Percentiles rank a stretch among this genome's conserved stretches.
These are phyloP conservation scores for Melanotus villosus DNA, from an alignment of 2,888 invertebrate species.

Conservation along the genomic window DNA sequence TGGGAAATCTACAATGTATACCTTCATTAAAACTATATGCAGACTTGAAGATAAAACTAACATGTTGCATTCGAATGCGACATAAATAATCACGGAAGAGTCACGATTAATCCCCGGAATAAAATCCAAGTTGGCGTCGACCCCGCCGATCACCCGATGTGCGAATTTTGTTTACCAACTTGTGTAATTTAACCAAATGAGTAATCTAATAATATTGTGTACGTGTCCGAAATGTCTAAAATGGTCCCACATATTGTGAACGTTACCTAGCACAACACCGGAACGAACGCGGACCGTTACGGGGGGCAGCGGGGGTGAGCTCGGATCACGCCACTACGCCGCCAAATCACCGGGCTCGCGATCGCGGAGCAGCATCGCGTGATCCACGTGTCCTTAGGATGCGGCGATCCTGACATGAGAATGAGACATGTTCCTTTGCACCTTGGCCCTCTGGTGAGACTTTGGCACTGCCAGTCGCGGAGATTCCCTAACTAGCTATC, in stretches of 20 bases:
- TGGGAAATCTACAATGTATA: too few relatives aligned
- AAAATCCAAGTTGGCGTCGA: too few relatives aligned
- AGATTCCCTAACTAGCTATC: conserved; percentile 10
- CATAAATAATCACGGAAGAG: too few relatives aligned
- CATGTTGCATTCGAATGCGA: too few relatives aligned
- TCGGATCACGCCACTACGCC: conserved; percentile 48
- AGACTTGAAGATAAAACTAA: too few relatives aligned
- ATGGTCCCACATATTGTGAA: background rate
- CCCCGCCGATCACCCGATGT: too few relatives aligned
- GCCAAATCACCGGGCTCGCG: conserved; percentile 45
- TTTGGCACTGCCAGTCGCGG: conserved; percentile 15
- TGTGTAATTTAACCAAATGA: too few relatives aligned
- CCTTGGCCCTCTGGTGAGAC: conserved; percentile 29
- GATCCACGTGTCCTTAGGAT: conserved; percentile 44
- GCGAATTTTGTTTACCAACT: too few relatives aligned
- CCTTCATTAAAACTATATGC: too few relatives aligned
- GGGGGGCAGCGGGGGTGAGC: conserved; percentile 10
- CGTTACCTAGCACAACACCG: conserved; percentile 28
- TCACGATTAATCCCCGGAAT: too few relatives aligned
- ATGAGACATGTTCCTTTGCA: conserved; percentile 34
- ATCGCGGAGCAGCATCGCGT: conserved; percentile 44
- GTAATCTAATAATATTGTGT: background rate
- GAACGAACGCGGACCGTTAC: conserved; percentile 24
- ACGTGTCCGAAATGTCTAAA: background rate
- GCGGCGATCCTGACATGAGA: conserved; percentile 38